Evolutionary conservation across 2,113 vertebrate genomes (phyloP), one percentile per base, ranked within the genome.

Genomic region (Istiophorus platypterus): DNA sequence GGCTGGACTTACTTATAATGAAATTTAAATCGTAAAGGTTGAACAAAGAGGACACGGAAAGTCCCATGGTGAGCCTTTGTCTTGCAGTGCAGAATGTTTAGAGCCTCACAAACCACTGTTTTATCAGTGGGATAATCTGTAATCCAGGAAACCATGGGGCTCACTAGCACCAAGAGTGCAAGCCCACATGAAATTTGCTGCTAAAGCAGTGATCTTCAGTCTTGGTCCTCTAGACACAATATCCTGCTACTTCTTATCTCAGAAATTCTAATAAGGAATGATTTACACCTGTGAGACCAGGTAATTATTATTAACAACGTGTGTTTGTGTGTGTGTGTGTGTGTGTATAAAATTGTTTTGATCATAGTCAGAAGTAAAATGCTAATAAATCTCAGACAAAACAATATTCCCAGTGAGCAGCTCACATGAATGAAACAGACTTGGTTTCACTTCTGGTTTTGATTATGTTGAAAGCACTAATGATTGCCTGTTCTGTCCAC

Each of bases 381-480:
- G 20, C 49, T 69, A 75, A 82, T 86, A 81, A 89, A 82, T 81
- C 75, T 78, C 22, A 1, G 84, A 20, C 8, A 72, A 59, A 81
- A 56, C 27, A 75, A 64, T 78, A 72, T 82, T 78, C 76, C 62
- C 74, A 81, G 67, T 51, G 80, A 85, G 54, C 57, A 61, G 52
- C 49, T 80, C 42, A 13, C 18, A 42, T 37, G 67, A 75, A 70
- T 89, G 71, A 73, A 82, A 64, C 26, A 45, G 72, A 82, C 68
- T 59, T 63, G 10, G 58, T 75, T 74, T 70, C 58, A 27, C 78
- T 71, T 62, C 84, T 88, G 84, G 71, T 91, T 92, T 80, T 85
- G 57, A 84, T 91, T 88, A 85, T 70, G 75, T 82, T 47, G 85
- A 59, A 77, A 80, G 76, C 62, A 29, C 77, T 83, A 85, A 85